Evolutionary conservation across 2,113 vertebrate genomes (phyloP).

Genomic region (Lasiurus cinereus): DNA sequence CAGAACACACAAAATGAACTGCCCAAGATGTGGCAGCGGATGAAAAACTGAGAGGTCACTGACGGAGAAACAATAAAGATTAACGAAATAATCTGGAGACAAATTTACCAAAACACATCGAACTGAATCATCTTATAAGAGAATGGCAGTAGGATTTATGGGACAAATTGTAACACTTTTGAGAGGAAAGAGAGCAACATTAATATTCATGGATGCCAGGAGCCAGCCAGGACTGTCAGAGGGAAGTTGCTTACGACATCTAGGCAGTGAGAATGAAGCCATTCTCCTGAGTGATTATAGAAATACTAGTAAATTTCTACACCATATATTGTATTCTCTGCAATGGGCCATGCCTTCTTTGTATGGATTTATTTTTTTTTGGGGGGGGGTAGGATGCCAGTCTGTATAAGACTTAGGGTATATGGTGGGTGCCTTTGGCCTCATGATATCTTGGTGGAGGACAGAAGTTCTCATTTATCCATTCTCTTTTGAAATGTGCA

Average conservation of each 20-base stretch:
- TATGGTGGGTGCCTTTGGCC: neutral
- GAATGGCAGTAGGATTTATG: neutral
- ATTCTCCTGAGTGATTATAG: neutral
- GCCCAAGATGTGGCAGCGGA: accelerated
- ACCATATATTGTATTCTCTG: accelerated
- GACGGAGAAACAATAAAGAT: neutral
- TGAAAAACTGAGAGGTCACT: neutral
- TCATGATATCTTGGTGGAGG: too few relatives aligned
- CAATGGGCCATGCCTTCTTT: neutral
- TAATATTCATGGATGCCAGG: neutral
- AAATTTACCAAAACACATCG: neutral
- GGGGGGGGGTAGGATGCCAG: too few relatives aligned
- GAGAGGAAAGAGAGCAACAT: neutral
- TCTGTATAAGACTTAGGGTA: neutral
- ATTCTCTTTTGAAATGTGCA: neutral
- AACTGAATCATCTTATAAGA: neutral
- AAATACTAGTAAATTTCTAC: neutral
- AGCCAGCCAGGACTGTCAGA: accelerated
- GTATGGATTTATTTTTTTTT: neutral
- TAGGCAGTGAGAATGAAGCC: too few relatives aligned
- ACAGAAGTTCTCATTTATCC: neutral
- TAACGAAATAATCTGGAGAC: neutral
- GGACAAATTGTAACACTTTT: neutral
- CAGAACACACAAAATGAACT: neutral
- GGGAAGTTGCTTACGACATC: neutral